Conservation (phyloP, 2,888 invertebrate species). For the Conomelus anceps region DNA sequence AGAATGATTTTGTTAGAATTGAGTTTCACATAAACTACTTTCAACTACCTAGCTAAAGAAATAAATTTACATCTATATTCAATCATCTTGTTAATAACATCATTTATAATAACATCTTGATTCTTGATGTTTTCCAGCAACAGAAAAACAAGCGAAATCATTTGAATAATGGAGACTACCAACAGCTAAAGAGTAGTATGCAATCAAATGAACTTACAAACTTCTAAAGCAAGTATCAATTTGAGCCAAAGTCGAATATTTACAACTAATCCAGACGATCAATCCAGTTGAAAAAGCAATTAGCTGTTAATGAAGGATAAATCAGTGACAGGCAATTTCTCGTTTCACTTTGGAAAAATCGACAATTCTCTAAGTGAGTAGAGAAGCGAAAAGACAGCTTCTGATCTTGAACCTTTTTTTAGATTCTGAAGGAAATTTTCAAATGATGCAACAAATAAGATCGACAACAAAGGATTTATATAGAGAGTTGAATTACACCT, state of each 20-base stretch:
- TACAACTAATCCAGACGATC: background rate
- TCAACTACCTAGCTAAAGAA: background rate
- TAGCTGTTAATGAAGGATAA: background rate
- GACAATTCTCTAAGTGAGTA: no score
- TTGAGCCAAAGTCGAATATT: background rate
- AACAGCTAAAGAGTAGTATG: background rate
- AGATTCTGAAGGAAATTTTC: no score
- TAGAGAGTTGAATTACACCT: no score
- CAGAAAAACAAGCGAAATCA: background rate
- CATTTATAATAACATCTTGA: no score
- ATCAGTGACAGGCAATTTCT: background rate
- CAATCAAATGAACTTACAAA: background rate
- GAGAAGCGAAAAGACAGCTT: no score
- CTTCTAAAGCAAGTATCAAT: no score
- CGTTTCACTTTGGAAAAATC: background rate
- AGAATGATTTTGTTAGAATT: no score
- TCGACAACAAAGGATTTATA: no score
- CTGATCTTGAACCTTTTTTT: no score
- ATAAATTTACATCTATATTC: background rate
- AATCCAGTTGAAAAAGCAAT: background rate
- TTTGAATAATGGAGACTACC: background rate
- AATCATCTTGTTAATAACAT: no score
- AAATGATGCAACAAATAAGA: no score
- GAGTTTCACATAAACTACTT: background rate
- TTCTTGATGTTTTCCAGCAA: background rate